These are phyloP conservation scores for Muntiacus muntjak DNA, from an alignment of 2,113 vertebrate genomes.

Conservation along the genomic window DNA sequence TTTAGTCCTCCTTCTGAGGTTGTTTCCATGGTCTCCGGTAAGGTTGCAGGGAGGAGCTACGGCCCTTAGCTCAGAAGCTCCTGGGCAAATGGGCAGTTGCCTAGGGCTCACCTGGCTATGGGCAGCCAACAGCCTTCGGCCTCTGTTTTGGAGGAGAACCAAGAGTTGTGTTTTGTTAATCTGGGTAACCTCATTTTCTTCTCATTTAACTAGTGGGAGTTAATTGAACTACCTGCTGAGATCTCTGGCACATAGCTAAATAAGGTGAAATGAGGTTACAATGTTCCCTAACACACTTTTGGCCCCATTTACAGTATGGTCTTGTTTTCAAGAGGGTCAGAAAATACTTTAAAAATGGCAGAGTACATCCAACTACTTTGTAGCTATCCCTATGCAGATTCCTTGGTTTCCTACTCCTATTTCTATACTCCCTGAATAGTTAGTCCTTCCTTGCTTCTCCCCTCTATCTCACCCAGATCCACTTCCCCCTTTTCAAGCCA, in stretches of 20 bases:
- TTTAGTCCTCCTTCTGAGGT: background rate
- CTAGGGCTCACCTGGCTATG: background rate
- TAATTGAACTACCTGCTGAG: constrained; percentile 77
- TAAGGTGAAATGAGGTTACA: constrained; percentile 75
- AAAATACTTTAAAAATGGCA: constrained; percentile 26
- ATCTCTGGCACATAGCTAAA: constrained; percentile 70
- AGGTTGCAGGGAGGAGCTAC: background rate
- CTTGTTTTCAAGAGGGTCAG: constrained; percentile 44
- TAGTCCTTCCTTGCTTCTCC: background rate
- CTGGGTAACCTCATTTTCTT: constrained; percentile 76
- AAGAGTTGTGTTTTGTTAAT: constrained; percentile 59
- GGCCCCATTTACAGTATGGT: constrained; percentile 59
- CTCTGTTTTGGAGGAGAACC: background rate
- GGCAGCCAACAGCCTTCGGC: background rate
- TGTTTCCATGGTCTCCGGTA: background rate
- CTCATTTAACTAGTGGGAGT: constrained; percentile 72
- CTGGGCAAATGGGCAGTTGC: background rate
- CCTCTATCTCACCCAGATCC: background rate
- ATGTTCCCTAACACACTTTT: constrained; percentile 74
- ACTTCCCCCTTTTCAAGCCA: background rate
- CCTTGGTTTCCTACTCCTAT: background rate
- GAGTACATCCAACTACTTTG: background rate
- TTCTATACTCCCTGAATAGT: background rate
- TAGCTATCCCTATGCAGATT: background rate
- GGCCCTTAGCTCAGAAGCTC: background rate